Base-by-base conservation (phyloP, 2,888 invertebrate species). In the Drosophila meridiana region DNA sequence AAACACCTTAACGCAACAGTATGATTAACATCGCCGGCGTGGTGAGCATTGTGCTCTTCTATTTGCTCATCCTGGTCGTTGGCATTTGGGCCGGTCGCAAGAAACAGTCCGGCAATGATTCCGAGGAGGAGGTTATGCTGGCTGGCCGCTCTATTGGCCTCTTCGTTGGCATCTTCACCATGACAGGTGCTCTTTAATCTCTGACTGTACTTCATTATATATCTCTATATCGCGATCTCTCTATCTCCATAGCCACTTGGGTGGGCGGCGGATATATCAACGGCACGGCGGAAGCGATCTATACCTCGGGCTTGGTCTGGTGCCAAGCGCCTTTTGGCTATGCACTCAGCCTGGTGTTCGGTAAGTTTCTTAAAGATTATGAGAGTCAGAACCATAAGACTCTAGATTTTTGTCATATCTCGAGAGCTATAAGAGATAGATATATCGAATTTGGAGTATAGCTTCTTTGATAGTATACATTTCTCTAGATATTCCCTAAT, bases 261-360 rank as follows among this genome's bases (percentile, higher is more conserved):
- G 99, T 99, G 61, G 99, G 99, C 75, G 99, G 99, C 50, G 99
- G 99, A 59, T 99, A 99, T 94, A 99, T 99, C 93, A 99, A 99
- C 93, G 99, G 99, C 76, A 99, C 99, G 26, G 99, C 99, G 34
- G 99, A 99, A 94, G 97, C 97, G 55, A 98, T 99, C 90, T 99
- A 98, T 94, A 97, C 97, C 47, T 95, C 95, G 73, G 99, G 98
- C 1, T 94, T 99, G 91, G 96, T 99, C 50, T 99, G 99, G 98
- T 99, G 99, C 93, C 99, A 99, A 94, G 99, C 99, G 62, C 99
- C 99, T n/a, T 97, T 99, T 93, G 99, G 99, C 68, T 99, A 99
- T 93, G 97, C 99, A 7, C 95, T 99, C 69, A 98, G 98, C 81
- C 95, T 99, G 58, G 97, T 99, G 40, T 97, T 99, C 92, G 98